Base-by-base conservation (phyloP, 1,140 invertebrate genomes). In the Tigriopus japonicus region DNA sequence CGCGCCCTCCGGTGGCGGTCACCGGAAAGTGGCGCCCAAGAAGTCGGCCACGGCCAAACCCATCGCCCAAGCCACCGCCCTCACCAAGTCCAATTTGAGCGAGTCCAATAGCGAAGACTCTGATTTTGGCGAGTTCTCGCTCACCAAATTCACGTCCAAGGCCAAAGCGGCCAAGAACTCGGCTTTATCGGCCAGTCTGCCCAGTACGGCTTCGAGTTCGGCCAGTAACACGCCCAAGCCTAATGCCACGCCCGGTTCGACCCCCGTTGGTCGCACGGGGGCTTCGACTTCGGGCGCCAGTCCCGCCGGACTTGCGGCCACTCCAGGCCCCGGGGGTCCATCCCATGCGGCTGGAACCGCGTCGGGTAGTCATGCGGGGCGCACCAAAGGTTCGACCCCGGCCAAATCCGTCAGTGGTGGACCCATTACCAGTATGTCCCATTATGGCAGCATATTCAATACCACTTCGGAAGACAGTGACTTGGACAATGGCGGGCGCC, bases 71-170 rank as follows among this genome's bases (percentile, higher is more conserved):
- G 24, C 14, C 24, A 21, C 15, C 1, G 42, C 28, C 14, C 17
- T 41, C 24, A 58, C 13, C n/a, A 28, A 15, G n/a, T 14, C 23
- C 17, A 23, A 54, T 54, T n/a, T 15, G 42, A 58, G 42, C 23
- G 40, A 28, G 17, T 23, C 23, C 15, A 41, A 58, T 9, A 54
- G 35, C 21, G 35, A 54, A 23, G 55, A 58, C 41, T 58, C 55
- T 6, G 55, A 58, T 19, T 58, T 58, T 58, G 55, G 55, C n/a
- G 55, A 58, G 28, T 58, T 41, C 41, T 58, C 55, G 14, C 41
- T 58, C n/a, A 28, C 55, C 41, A 58, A 58, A 14, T 41, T 58
- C 13, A 41, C 55, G 13, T 28, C 55, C 17, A 40, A 40, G 21
- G 55, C 28, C 55, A 40, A 58, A n/a, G 28, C 35, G 6, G 55